Evolutionary conservation across 2,888 invertebrate species (phyloP), one percentile per base, ranked within the genome.

Genomic region (Apeira syringaria): DNA sequence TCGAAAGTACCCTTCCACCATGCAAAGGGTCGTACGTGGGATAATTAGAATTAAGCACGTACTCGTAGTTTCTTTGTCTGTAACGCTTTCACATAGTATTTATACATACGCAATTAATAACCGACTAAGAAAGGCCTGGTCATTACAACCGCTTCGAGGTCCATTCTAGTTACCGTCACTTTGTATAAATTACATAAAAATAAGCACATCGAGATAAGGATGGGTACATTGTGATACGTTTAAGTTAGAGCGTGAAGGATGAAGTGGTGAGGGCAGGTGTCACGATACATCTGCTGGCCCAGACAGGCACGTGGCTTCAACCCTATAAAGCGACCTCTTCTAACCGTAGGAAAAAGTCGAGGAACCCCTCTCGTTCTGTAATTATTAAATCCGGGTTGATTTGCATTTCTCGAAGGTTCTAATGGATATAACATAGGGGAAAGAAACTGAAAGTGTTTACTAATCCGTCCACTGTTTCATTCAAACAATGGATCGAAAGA

Each of bases 181-280:
- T 80, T 76, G 84, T 86, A 87, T 88, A 87, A 85, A 87, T 86
- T 89, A 85, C 84, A 86, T 86, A 83, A 87, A 86, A 89, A 86
- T 87, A 85, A 86, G 85, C 78, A 78, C 79, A 73, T 68, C 66
- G 40, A 67, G 81, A 86, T 39, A 70, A 61, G 70, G 88, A 88
- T 68, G 55, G 73, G 43, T 48, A 54, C 76, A 83, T 74, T 30
- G 50, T 61, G 60, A 63, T 61, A 62, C 50, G 61, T 64, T 44
- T 62, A 53, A 50, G 72, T 61, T 64, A 73, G 83, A 86, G 58
- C 68, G 85, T 78, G 87, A 88, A 64, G 76, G 79, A 56, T 60
- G 73, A 69, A 65, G 78, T 81, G 80, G 78, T 71, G 69, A 80
- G 79, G 87, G 88, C 88, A 89, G 88, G 88, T 89, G 88, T 89